Evolutionary conservation across 2,797 vertebrate species (phyloP).

Genomic region (Geotrypetes seraphini): DNA sequence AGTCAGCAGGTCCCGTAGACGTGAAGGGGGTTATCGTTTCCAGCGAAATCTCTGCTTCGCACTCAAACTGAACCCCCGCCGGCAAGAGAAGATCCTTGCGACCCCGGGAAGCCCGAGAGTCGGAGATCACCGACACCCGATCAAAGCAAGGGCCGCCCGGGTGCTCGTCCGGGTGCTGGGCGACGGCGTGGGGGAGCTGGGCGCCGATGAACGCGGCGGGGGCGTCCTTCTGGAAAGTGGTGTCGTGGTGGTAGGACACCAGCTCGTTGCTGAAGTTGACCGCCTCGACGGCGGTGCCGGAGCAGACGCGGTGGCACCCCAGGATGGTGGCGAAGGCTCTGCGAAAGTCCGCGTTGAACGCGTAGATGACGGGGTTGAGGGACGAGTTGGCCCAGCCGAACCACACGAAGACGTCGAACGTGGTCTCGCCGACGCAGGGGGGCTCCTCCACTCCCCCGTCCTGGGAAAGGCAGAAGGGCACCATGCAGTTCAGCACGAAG

Average conservation of each 20-base stretch:
- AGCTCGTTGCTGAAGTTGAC: conserved; percentile 65
- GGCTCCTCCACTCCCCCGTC: conserved; percentile 1
- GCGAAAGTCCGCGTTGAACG: conserved; percentile 65
- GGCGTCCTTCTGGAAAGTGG: conserved; percentile 48
- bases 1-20: conserved; percentile 2
- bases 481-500: conserved; percentile 66
- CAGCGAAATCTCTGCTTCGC: conserved; percentile 39
- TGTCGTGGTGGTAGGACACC: conserved; percentile 63
- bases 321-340: conserved; percentile 58
- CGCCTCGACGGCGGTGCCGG: conserved; percentile 42
- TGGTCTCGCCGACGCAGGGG: conserved; percentile 54
- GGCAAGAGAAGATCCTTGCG: conserved; percentile 33
- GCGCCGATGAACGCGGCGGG: conserved; percentile 16
- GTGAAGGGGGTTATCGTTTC: conserved; percentile 47
- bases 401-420: conserved; percentile 62
- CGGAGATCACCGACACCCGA: conserved; percentile 27
- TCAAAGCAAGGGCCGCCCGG: conserved; percentile 14
- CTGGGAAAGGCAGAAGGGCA: conserved; percentile 51
- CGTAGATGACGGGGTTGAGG: conserved; percentile 63
- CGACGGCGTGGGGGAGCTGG: conserved; percentile 25
- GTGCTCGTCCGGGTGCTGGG: neutral
- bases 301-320: conserved; percentile 52
- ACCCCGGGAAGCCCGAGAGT: conserved; percentile 8
- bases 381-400: conserved; percentile 73
- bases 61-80: conserved; percentile 31